Percentiles rank a stretch among this genome's conserved stretches.
Evolutionary conservation across 2,888 invertebrate species (phyloP).

Genomic region (Amphiduros pacificus): DNA sequence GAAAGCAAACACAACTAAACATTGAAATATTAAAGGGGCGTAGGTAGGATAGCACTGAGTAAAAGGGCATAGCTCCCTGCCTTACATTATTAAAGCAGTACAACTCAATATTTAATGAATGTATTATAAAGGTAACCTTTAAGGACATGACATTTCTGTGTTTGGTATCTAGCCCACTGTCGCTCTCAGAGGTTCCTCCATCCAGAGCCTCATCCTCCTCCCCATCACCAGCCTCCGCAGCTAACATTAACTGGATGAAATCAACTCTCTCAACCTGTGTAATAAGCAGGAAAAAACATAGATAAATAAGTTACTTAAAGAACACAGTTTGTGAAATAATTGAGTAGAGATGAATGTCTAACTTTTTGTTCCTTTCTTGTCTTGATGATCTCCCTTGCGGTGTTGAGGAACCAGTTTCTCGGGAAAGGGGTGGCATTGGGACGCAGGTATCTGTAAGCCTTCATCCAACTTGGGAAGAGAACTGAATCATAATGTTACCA

Average conservation of each 20-base stretch:
- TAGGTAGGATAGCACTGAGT: too few relatives aligned
- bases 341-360: too few relatives aligned
- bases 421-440: constrained; percentile 44
- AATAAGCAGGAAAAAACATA: neutral
- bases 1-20: too few relatives aligned
- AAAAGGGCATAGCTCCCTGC: neutral
- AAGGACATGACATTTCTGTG: too few relatives aligned
- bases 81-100: neutral
- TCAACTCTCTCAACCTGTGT: constrained; percentile 38
- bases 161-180: too few relatives aligned
- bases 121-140: too few relatives aligned
- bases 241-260: constrained; percentile 60
- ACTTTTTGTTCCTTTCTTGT: constrained; percentile 34
- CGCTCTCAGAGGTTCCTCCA: constrained; percentile 4
- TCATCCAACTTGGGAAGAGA: constrained; percentile 43
- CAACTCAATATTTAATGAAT: too few relatives aligned
- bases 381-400: constrained; percentile 35
- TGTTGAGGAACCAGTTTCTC: constrained; percentile 45
- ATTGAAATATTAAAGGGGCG: too few relatives aligned
- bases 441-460: constrained; percentile 40
- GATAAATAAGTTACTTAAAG: neutral
- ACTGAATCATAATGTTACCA: constrained; percentile 38
- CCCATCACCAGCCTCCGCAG: constrained; percentile 25
- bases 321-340: too few relatives aligned
- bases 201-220: neutral